Evolutionary conservation across 2,888 invertebrate genomes (phyloP).

Genomic region (Eupithecia subumbrata): DNA sequence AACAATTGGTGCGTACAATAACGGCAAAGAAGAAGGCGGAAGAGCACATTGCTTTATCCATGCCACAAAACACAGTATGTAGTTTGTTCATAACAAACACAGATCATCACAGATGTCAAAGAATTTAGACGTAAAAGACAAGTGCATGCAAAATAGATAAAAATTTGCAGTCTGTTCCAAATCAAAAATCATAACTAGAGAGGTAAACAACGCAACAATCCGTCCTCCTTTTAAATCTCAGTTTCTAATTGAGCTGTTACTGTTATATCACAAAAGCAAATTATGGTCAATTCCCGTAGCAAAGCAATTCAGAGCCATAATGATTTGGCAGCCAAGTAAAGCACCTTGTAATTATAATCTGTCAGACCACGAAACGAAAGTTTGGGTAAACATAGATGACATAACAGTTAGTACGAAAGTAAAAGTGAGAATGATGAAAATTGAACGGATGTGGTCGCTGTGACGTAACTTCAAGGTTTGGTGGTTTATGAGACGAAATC

Average conservation of each 20-base stretch:
- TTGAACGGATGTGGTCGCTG: constrained; percentile 21
- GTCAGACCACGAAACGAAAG: constrained; percentile 60
- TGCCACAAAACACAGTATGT: background rate
- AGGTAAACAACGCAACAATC: background rate
- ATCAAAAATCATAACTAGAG: background rate
- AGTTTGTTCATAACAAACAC: background rate
- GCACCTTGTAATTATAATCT: constrained; percentile 52
- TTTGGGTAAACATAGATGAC: constrained; percentile 72
- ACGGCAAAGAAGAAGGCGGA: constrained; percentile 13
- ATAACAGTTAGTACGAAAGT: constrained; percentile 33
- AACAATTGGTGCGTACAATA: constrained; percentile 24
- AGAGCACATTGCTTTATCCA: constrained; percentile 1
- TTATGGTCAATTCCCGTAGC: constrained; percentile 40
- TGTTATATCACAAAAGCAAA: constrained; percentile 41
- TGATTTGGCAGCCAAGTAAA: constrained; percentile 44
- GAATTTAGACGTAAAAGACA: background rate
- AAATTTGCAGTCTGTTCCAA: background rate
- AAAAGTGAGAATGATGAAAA: constrained; percentile 35
- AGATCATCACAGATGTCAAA: background rate
- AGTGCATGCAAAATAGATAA: background rate
- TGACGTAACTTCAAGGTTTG: constrained; percentile 25
- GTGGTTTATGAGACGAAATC: constrained; percentile 29
- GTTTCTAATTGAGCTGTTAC: constrained; percentile 45
- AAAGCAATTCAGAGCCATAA: constrained; percentile 32
- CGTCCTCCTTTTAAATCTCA: constrained; percentile 29